Conservation (phyloP, 2,113 vertebrate genomes). For the Petrocephalus microphthalmus region DNA sequence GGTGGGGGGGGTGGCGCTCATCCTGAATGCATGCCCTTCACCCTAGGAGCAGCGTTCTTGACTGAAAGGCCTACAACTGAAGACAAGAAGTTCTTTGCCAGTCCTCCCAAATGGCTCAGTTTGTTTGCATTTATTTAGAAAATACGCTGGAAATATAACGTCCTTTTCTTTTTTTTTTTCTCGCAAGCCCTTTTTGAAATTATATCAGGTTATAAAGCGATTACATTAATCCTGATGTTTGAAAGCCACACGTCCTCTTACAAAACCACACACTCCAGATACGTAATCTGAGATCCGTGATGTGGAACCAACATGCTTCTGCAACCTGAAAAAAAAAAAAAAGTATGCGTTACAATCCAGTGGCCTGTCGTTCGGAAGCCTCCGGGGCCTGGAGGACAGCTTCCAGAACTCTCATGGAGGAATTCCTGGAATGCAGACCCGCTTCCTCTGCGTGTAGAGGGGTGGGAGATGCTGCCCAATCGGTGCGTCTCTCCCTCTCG, state of each 20-base stretch:
- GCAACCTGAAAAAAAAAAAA: neutral
- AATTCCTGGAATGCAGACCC: slow-evolving; percentile 13
- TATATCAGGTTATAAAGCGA: neutral
- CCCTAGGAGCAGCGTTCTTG: neutral
- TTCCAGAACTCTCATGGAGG: neutral
- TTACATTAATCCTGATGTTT: slow-evolving; percentile 4
- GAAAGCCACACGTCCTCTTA: neutral
- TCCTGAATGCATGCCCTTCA: neutral
- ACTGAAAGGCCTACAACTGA: neutral
- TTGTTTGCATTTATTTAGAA: neutral
- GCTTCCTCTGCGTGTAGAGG: neutral
- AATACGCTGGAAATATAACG: neutral
- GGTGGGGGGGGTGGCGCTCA: neutral
- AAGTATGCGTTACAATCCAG: neutral
- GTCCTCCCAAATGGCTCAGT: neutral
- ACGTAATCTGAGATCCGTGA: neutral
- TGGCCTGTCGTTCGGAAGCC: neutral
- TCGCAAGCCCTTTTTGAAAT: neutral
- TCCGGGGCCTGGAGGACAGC: neutral
- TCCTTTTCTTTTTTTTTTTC: neutral
- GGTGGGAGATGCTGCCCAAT: neutral
- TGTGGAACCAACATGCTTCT: neutral
- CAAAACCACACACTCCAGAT: neutral
- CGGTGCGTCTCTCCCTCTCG: neutral
- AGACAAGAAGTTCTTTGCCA: neutral